Base-by-base conservation (phyloP, 2,797 vertebrate genomes). In the Ptychobarbus kaznakovi region DNA sequence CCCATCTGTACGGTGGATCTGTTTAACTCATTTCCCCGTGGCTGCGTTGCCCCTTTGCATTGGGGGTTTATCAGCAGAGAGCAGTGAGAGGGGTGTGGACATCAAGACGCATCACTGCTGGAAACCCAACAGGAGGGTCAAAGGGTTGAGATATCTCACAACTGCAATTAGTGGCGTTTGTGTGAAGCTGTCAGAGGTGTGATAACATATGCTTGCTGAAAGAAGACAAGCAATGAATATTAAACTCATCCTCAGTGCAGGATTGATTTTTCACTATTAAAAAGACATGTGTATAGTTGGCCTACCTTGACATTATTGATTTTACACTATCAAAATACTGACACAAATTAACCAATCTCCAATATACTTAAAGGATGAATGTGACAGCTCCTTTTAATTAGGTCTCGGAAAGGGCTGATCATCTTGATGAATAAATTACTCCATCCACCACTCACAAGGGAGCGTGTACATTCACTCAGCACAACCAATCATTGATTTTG, bases 1-100 rank as follows among this genome's bases (percentile, higher is more conserved):
- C 44, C 66, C 56, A 79, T 78, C 63, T 46, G 76, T 80, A 69
- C 22, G 44, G 28, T 49, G 68, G 66, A 49, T 80, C 66, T 85
- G 77, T 80, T 85, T 73, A 73, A 65, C 82, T 81, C 42, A 86
- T 90, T 89, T 83, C 69, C 75, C 81, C 80, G 82, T n/a, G 87
- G 89, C 90, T 87, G 86, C 51, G 13, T 86, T 92, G 92, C 92
- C 93, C 93, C 89, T 87, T 90, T 89, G 70, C 89, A 92, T 88
- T 91, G 90, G 87, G 89, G 92, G 91, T 91, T 95, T 95, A 95
- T 95, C 94, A 94, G 93, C 10, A 56, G 73, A 15, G 66, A 89
- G 91, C 95, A 95, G 93, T 92, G 90, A 82, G 80, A 87, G 90
- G 91, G 88, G 91, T 81, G 93, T 86, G 89, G 87, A 88, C 93